A percentile compares a stretch with the other conserved stretches of the same genome.
Evolutionary conservation across 2,888 invertebrate genomes (phyloP).

Genomic region (Mycalesis mineus): DNA sequence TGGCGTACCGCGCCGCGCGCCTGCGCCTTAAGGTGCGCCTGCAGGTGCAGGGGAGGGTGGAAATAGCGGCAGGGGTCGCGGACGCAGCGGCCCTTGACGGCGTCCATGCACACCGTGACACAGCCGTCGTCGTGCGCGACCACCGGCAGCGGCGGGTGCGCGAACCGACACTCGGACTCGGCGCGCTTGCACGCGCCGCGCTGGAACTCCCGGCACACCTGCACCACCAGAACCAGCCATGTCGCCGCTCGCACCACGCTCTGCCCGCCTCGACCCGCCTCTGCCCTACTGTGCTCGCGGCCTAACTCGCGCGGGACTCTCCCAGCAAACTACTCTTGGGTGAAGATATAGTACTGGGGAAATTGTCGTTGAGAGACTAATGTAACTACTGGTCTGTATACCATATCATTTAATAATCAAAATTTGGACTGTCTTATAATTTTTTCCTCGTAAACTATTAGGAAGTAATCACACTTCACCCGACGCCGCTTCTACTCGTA

Average conservation of each 20-base stretch:
- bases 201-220: slow-evolving; percentile 99
- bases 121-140: slow-evolving; percentile 98
- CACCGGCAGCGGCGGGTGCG: slow-evolving; percentile 98
- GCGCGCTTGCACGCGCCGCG: slow-evolving; percentile 98
- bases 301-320: too few species aligned
- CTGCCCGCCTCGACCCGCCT: slow-evolving; percentile 24
- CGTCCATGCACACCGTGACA: slow-evolving; percentile 99
- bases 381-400: too few species aligned
- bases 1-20: slow-evolving; percentile 94
- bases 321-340: background rate
- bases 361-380: background rate
- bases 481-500: slow-evolving; percentile 62
- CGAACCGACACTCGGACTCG: slow-evolving; percentile 98
- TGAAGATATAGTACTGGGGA: background rate
- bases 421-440: background rate
- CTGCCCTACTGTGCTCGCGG: slow-evolving; percentile 24
- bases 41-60: slow-evolving; percentile 99
- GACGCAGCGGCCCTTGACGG: slow-evolving; percentile 98
- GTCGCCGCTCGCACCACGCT: slow-evolving; percentile 43
- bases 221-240: slow-evolving; percentile 78
- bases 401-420: background rate
- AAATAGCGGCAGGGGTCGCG: slow-evolving; percentile 99
- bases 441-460: background rate
- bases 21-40: slow-evolving; percentile 99
- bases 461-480: slow-evolving; percentile 43